Base-by-base conservation (phyloP, 2,797 vertebrate species). In the Sorex maritimensis region DNA sequence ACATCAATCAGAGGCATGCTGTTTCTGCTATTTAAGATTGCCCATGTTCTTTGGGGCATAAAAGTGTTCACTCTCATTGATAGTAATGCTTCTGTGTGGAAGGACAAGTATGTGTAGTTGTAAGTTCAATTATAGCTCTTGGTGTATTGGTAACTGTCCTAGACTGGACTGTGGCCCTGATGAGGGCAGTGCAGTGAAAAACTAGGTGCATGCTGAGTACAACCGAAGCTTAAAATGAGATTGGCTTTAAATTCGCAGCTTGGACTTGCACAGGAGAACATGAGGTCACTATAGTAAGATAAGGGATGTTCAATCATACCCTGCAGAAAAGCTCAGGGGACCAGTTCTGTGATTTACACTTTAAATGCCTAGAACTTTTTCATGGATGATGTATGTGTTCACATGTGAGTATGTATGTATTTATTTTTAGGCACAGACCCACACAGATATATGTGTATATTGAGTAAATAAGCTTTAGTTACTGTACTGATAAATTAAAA, bases 191-290 rank as follows among this genome's bases (percentile, higher is more conserved):
- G 90, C 94, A 91, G 92, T 98, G 96, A 98, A 97, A 98, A 98
- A 98, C 97, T 96, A 97, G 95, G 96, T 84, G 0, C 84, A 85
- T 94, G 93, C 96, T 19, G 30, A 97, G 90, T 90, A 94, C 96
- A 98, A 97, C 96, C 95, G 96, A 97, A 98, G 97, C 96, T 96
- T 91, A 95, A 96, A 98, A 98, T 49, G 44, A 98, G 96, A 97
- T 96, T 97, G 97, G 96, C 93, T 97, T 98, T 98, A 97, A 98
- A 98, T 98, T 96, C 97, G 97, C 96, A 97, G 95, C 96, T 96
- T 95, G 94, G 95, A 96, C 95, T 97, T 98, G 94, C 97, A 97
- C 91, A 86, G 75, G 81, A 88, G 97, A 97, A 95, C 93, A 86
- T 73, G 91, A 93, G 97, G 97, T 98, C 97, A 96, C 65, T 95